A percentile compares a stretch with the other conserved stretches of the same genome.
Conservation (phyloP, 2,113 vertebrate species). For the Baryphthengus martii region DNA sequence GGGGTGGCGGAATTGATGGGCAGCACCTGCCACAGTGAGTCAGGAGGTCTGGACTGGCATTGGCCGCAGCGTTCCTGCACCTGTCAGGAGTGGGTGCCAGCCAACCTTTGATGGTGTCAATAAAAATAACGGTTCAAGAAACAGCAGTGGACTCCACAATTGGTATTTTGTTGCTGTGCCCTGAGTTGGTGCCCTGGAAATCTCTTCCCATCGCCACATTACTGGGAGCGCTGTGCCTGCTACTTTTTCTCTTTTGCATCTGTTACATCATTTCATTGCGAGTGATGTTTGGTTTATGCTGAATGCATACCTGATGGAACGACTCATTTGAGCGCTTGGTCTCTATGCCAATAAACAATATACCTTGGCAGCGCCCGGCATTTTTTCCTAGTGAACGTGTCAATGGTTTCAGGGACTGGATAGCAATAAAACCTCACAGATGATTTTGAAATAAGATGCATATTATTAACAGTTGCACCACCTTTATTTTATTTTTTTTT, state of each 20-base stretch:
- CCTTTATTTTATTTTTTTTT: neutral
- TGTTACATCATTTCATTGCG: neutral
- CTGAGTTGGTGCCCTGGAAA: neutral
- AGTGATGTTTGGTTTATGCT: conserved; percentile 51
- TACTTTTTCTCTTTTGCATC: neutral
- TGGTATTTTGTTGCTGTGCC: neutral
- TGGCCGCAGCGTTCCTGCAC: neutral
- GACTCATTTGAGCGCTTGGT: conserved; percentile 12
- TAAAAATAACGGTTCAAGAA: neutral
- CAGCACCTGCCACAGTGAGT: neutral
- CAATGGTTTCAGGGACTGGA: neutral
- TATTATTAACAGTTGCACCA: neutral
- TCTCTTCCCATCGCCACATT: neutral
- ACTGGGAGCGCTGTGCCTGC: rapidly evolving
- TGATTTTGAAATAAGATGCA: neutral
- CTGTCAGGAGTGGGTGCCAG: neutral
- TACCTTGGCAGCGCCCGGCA: conserved; percentile 33
- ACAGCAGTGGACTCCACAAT: rapidly evolving
- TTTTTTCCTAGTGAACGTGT: conserved; percentile 18
- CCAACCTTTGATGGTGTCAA: neutral
- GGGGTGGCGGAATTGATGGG: neutral
- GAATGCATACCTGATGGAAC: conserved; percentile 41
- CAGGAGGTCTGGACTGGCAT: neutral
- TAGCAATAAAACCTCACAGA: neutral
- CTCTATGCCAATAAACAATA: conserved; percentile 57